Conservation (phyloP, 2,888 invertebrate genomes). For the Polydrusus pterygomalis region DNA sequence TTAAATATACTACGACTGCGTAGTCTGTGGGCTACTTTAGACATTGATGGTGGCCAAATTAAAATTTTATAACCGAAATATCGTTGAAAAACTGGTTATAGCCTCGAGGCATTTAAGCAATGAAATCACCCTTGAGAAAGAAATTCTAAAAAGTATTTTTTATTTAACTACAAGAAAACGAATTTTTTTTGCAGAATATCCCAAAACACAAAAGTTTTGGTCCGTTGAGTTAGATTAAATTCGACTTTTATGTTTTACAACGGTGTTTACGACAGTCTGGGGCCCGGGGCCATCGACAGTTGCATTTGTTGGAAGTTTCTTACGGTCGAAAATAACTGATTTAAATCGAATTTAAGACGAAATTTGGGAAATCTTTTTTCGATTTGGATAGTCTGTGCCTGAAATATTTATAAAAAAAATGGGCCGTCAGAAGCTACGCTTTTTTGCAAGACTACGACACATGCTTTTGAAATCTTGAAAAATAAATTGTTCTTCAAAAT, state of each 20-base stretch:
- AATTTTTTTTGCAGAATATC: background rate
- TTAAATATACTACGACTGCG: too few relatives aligned
- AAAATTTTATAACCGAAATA: too few relatives aligned
- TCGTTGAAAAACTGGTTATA: too few relatives aligned
- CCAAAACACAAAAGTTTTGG: conserved; percentile 14
- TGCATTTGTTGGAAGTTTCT: conserved; percentile 18
- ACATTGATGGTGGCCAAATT: too few relatives aligned
- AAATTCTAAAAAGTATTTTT: too few relatives aligned
- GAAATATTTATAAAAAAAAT: conserved; percentile 16
- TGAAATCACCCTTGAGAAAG: too few relatives aligned
- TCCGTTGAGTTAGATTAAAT: conserved; percentile 19
- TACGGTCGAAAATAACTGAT: conserved; percentile 17
- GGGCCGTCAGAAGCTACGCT: background rate
- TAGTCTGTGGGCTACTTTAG: too few relatives aligned
- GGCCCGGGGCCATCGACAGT: conserved; percentile 21
- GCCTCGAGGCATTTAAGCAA: too few relatives aligned
- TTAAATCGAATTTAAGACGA: conserved; percentile 20
- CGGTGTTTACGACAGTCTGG: conserved; percentile 26
- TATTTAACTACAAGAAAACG: background rate
- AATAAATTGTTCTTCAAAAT: too few relatives aligned
- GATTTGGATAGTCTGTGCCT: conserved; percentile 5
- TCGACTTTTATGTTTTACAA: conserved; percentile 25
- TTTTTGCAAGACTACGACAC: background rate
- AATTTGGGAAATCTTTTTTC: conserved; percentile 24
- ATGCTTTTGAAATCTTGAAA: too few relatives aligned